Conservation (phyloP, 2,797 vertebrate genomes). For the Momotus momota region DNA sequence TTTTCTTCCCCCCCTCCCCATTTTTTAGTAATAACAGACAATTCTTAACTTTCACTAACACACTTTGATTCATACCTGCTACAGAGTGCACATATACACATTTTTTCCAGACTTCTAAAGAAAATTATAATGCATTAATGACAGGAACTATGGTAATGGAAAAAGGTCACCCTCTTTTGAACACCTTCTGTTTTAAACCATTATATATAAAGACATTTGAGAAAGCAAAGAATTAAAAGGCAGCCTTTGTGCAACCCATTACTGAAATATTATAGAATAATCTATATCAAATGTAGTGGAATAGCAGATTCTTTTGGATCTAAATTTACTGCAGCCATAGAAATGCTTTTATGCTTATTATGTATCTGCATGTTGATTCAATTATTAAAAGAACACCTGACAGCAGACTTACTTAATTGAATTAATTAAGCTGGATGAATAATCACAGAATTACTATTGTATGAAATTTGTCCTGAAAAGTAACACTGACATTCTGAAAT, state of each 20-base stretch:
- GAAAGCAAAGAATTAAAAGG: slow-evolving; percentile 87
- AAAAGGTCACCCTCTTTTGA: slow-evolving; percentile 88
- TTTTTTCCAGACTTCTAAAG: slow-evolving; percentile 85
- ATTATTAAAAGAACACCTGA: slow-evolving; percentile 92
- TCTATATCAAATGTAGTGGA: slow-evolving; percentile 87
- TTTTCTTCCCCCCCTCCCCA: not conserved
- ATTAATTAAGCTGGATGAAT: slow-evolving; percentile 90
- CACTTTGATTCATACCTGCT: slow-evolving; percentile 84
- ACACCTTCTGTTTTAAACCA: slow-evolving; percentile 88
- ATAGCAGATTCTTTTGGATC: slow-evolving; percentile 87
- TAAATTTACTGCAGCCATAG: slow-evolving; percentile 89
- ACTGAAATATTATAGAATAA: slow-evolving; percentile 90
- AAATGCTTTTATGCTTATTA: slow-evolving; percentile 91
- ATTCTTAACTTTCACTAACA: slow-evolving; percentile 84
- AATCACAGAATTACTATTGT: slow-evolving; percentile 84
- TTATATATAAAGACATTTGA: slow-evolving; percentile 87
- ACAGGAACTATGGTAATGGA: slow-evolving; percentile 88
- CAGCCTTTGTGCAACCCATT: slow-evolving; percentile 85
- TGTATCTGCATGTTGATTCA: slow-evolving; percentile 91
- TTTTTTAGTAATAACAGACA: slow-evolving; percentile 76
- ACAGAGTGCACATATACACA: slow-evolving; percentile 79
- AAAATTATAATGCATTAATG: slow-evolving; percentile 90
- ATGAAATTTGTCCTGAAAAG: slow-evolving; percentile 85
- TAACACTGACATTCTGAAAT: slow-evolving; percentile 84
- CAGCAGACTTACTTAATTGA: slow-evolving; percentile 91